A percentile compares a stretch with the other conserved stretches of the same genome.
These are phyloP conservation scores for Zele albiditarsus DNA, from an alignment of 2,888 invertebrate species.

Conservation along the genomic window DNA sequence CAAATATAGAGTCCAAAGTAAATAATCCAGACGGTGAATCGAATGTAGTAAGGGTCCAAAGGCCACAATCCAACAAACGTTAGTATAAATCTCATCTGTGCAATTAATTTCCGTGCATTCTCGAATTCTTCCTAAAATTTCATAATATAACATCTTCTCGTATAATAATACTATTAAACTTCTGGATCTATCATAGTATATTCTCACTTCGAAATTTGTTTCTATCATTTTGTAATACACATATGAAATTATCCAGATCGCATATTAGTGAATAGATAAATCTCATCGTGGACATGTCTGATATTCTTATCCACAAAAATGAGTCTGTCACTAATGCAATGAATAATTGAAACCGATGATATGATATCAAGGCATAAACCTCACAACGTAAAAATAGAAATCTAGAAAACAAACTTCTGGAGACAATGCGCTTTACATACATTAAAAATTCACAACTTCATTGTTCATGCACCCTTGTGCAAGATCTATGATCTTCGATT, in stretches of 20 bases:
- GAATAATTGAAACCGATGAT: neutral
- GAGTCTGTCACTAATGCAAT: neutral
- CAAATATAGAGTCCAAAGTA: slow-evolving; percentile 44
- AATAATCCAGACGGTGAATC: slow-evolving; percentile 42
- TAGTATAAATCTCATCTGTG: neutral
- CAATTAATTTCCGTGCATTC: neutral
- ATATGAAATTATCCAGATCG: too few species aligned
- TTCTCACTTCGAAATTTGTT: neutral
- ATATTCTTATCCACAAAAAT: neutral
- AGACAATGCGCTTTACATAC: neutral
- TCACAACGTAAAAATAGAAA: neutral
- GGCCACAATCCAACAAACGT: slow-evolving; percentile 49
- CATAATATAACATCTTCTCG: neutral
- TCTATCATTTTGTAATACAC: neutral
- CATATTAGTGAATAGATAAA: too few species aligned
- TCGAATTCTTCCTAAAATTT: slow-evolving; percentile 5
- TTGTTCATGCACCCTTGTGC: neutral
- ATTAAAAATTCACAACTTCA: neutral
- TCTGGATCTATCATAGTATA: neutral
- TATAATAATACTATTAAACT: neutral
- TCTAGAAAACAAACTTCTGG: neutral
- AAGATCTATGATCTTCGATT: neutral
- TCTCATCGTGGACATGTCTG: neutral
- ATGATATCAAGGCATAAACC: neutral
- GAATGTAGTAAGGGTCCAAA: slow-evolving; percentile 38